A percentile compares a stretch with the other conserved stretches of the same genome.
Evolutionary conservation across 2,797 vertebrate genomes (phyloP).

Genomic region (Anabas testudineus): DNA sequence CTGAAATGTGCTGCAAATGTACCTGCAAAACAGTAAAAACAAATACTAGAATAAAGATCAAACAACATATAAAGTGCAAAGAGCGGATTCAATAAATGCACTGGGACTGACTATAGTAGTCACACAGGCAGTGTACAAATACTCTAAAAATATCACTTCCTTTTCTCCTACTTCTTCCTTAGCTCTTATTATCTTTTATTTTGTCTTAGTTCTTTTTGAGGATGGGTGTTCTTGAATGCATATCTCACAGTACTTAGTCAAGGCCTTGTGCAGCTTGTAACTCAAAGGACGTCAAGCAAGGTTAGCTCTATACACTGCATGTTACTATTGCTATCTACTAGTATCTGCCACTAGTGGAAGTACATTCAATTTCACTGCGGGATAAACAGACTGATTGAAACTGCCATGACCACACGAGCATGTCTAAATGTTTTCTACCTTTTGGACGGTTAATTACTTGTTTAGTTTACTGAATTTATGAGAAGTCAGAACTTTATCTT

Average conservation of each 20-base stretch:
- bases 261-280: conserved; percentile 63
- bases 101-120: conserved; percentile 79
- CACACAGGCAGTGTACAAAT: conserved; percentile 77
- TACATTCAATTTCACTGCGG: conserved; percentile 80
- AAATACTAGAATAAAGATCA: conserved; percentile 73
- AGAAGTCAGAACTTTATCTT: conserved; percentile 56
- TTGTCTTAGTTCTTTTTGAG: conserved; percentile 15
- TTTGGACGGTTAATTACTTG: conserved; percentile 47
- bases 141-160: conserved; percentile 76
- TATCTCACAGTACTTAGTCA: conserved; percentile 75
- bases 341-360: conserved; percentile 50
- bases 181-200: conserved; percentile 14
- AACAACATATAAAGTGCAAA: conserved; percentile 80
- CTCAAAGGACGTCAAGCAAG: conserved; percentile 45
- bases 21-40: conserved; percentile 66
- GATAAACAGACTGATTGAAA: conserved; percentile 54
- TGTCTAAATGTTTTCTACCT: conserved; percentile 58
- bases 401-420: conserved; percentile 60
- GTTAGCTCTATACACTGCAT: conserved; percentile 54
- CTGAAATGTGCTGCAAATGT: conserved; percentile 69
- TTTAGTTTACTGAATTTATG: conserved; percentile 62
- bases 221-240: conserved; percentile 52
- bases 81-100: conserved; percentile 81
- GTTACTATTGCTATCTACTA: conserved; percentile 60
- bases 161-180: conserved; percentile 59